phyloP scores from a whole-genome alignment of 2,113 vertebrate species.

The Odocoileus virginianus region DNA sequence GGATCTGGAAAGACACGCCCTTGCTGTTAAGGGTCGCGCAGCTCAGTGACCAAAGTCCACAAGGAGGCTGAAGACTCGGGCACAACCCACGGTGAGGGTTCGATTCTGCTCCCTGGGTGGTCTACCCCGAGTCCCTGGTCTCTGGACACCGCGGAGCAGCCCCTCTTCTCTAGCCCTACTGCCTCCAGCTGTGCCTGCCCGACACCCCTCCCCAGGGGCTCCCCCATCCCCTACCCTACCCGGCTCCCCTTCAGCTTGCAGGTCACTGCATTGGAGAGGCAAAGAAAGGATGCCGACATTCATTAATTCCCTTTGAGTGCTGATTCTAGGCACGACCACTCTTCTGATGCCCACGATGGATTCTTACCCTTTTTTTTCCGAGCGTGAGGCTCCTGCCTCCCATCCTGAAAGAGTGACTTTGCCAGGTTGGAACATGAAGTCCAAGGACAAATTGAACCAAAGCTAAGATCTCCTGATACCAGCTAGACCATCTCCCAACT shows the following conservation, averaged over 20 bases:
- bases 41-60: not conserved
- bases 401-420: not conserved
- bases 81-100: not conserved
- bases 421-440: not conserved
- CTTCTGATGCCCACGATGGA: not conserved
- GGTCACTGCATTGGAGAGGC: not conserved
- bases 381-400: not conserved
- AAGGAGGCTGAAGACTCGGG: not conserved
- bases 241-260: not conserved
- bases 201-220: accelerated
- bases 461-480: not conserved
- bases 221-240: not conserved
- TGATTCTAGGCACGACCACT: not conserved
- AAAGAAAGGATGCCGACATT: not conserved
- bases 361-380: not conserved
- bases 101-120: not conserved
- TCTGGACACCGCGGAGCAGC: not conserved
- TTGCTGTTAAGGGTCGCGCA: accelerated
- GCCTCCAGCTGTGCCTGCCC: not conserved
- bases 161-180: not conserved
- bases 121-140: accelerated
- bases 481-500: not conserved
- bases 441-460: not conserved
- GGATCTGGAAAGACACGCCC: accelerated
- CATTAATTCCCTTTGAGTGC: not conserved